A percentile compares a stretch with the other conserved stretches of the same genome.
These are phyloP conservation scores for Tangara arthus DNA, from an alignment of 2,797 vertebrate genomes.

Conservation along the genomic window DNA sequence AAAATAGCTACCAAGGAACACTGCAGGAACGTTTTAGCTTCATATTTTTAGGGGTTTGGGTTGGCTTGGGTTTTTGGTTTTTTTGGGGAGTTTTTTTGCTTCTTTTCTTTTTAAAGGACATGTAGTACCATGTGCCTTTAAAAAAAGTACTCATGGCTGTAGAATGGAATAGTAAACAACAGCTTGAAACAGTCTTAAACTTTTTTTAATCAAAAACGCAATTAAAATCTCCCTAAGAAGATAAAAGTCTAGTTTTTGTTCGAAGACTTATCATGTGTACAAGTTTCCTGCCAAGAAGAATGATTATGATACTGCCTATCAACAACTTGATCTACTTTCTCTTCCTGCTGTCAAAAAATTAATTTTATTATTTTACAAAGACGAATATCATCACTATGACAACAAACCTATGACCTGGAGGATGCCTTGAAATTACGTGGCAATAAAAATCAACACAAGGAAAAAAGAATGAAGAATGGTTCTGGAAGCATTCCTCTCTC, in stretches of 20 bases:
- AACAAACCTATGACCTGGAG: conserved; percentile 24
- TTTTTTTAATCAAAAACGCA: neutral
- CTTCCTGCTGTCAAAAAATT: conserved; percentile 50
- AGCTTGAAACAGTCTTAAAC: neutral
- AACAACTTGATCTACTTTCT: conserved; percentile 37
- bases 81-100: accelerated
- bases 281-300: conserved; percentile 31
- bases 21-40: neutral
- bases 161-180: neutral
- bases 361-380: conserved; percentile 27
- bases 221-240: neutral
- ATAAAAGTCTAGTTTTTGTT: neutral
- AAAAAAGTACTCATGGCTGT: neutral
- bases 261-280: neutral
- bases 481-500: neutral
- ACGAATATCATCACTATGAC: conserved; percentile 19
- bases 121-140: neutral
- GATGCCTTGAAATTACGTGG: neutral
- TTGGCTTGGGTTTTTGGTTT: neutral
- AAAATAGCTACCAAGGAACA: neutral
- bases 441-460: neutral
- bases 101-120: neutral
- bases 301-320: conserved; percentile 20
- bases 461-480: neutral
- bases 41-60: neutral